These are phyloP conservation scores for Pollimyrus isidori DNA, from an alignment of 2,113 vertebrate genomes.

Conservation along the genomic window DNA sequence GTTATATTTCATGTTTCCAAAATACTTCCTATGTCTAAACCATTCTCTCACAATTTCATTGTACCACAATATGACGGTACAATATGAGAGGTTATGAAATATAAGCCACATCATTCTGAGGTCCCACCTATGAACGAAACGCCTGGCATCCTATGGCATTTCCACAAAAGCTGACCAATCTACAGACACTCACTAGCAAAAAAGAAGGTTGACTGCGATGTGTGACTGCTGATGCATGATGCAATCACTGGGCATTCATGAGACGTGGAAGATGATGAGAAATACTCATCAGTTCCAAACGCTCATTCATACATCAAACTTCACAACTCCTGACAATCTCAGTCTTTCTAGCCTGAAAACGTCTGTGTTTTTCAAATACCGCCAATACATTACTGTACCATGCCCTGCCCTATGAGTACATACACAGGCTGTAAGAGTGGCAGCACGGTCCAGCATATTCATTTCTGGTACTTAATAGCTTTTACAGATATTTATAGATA, in stretches of 20 bases:
- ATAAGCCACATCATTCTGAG: not conserved
- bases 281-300: not conserved
- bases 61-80: not conserved
- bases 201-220: not conserved
- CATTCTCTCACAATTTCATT: not conserved
- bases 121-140: not conserved
- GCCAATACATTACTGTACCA: not conserved
- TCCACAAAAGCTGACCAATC: not conserved
- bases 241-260: not conserved
- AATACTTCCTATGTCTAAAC: not conserved
- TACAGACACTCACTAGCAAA: not conserved
- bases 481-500: not conserved
- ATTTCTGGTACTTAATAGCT: not conserved
- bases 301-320: not conserved
- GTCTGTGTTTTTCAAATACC: not conserved
- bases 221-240: not conserved
- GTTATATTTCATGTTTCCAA: not conserved
- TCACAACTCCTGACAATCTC: not conserved
- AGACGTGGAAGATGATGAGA: not conserved
- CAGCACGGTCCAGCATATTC: not conserved
- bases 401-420: not conserved
- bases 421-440: not conserved
- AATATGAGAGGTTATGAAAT: too few relatives aligned
- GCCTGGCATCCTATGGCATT: not conserved
- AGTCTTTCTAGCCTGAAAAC: not conserved